Conservation (phyloP, 2,797 vertebrate genomes). For the Takifugu ocellatus region DNA sequence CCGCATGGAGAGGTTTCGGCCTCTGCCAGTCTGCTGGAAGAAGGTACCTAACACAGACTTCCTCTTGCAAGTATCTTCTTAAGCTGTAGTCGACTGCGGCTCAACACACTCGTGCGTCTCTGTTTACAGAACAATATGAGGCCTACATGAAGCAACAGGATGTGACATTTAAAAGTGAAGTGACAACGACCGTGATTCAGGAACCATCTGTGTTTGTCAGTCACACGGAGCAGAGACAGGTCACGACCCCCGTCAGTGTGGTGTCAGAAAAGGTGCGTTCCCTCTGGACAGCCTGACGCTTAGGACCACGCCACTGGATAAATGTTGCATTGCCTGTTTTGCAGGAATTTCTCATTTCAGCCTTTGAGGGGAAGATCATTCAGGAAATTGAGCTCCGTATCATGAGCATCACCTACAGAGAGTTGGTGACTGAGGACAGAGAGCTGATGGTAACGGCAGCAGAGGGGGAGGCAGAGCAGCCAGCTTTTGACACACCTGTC, state of each 20-base stretch:
- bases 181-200: slow-evolving; percentile 78
- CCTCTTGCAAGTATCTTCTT: background rate
- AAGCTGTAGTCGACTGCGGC: background rate
- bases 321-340: background rate
- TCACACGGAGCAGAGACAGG: slow-evolving; percentile 84
- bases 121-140: slow-evolving; percentile 86
- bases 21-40: slow-evolving; percentile 84
- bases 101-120: background rate
- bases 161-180: slow-evolving; percentile 82
- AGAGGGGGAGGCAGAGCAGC: slow-evolving; percentile 83
- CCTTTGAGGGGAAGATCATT: slow-evolving; percentile 94
- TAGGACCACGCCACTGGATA: background rate
- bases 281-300: background rate
- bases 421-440: slow-evolving; percentile 90
- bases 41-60: slow-evolving; percentile 75
- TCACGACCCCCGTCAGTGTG: slow-evolving; percentile 82
- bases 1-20: slow-evolving; percentile 86
- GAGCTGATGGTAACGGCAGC: slow-evolving; percentile 85
- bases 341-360: slow-evolving; percentile 94
- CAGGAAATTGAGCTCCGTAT: slow-evolving; percentile 95
- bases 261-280: slow-evolving; percentile 84
- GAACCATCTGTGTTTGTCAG: slow-evolving; percentile 81
- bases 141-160: slow-evolving; percentile 86
- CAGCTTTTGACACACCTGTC: slow-evolving; percentile 84
- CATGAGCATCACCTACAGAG: slow-evolving; percentile 88